Base-by-base conservation (phyloP, 2,113 vertebrate genomes). In the Theristicus caerulescens region DNA sequence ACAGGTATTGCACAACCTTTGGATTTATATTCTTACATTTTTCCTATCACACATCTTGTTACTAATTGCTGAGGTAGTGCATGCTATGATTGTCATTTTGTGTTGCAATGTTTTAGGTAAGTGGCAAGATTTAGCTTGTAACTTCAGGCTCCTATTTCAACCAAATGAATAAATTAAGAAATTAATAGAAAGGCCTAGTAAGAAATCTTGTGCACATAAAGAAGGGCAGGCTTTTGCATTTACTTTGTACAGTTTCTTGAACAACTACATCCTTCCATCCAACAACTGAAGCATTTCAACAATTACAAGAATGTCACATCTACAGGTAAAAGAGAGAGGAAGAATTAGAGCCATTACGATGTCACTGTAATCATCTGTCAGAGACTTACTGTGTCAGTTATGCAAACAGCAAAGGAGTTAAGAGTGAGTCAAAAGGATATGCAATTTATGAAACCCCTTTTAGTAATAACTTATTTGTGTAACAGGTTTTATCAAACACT, bases 191-290 rank as follows among this genome's bases (percentile, higher is more conserved):
- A 54, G 21, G 0, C 47, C 25, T 22, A 54, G 22, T 18, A 82
- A 49, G 34, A 42, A 69, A 31, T 10, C 59, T 27, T 2, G 0
- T 2, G 14, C 2, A 0, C 20, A 51, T 25, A n/a, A 72, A 49
- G 46, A 46, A 59, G 54, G 62, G 13, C 19, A 69, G 27, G n/a
- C 14, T 88, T 80, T 27, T 25, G 11, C 36, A 34, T 34, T 83
- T 73, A 24, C 29, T 81, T 66, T 5, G 34, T 26, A 64, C 16
- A 13, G 15, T 26, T 70, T 88, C 44, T 47, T 70, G 20, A 88
- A 29, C 31, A 42, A 29, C 24, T 34, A 22, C 57, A 44, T 17
- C 31, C 65, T 38, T 26, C 20, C 22, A 40, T 19, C 38, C 42
- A 55, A 12, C 3, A 55, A 51, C 18, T 40, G 42, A 69, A 80